A percentile compares a stretch with the other conserved stretches of the same genome.
These are phyloP conservation scores for Antheraea yamamai DNA, from an alignment of 2,888 invertebrate species.

Conservation along the genomic window DNA sequence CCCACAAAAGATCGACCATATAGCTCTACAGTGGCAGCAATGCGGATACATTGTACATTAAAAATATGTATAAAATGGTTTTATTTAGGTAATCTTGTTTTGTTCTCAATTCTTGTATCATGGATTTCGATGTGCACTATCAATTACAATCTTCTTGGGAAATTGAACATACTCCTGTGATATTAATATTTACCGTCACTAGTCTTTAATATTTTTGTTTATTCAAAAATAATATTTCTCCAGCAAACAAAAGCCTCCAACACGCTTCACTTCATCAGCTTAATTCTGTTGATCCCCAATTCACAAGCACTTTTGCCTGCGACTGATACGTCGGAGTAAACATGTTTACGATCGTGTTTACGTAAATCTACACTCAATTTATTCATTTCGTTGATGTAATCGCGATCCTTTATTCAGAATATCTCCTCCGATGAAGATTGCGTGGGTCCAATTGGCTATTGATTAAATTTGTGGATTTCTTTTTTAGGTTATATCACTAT, in stretches of 20 bases:
- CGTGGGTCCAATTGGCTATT: slow-evolving; percentile 22
- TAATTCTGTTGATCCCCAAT: slow-evolving; percentile 4
- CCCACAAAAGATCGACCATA: too few species aligned
- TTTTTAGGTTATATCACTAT: not conserved
- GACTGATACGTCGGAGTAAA: slow-evolving; percentile 32
- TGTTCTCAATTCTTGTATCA: too few species aligned
- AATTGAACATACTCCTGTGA: not conserved
- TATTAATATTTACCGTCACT: not conserved
- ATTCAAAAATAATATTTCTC: not conserved
- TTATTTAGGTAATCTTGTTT: too few species aligned
- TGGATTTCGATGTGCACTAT: not conserved
- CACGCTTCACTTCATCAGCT: slow-evolving; percentile 1
- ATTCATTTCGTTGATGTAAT: slow-evolving; percentile 38
- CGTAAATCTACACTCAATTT: slow-evolving; percentile 36
- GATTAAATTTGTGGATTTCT: slow-evolving; percentile 11
- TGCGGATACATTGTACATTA: too few species aligned
- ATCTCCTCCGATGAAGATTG: slow-evolving; percentile 27
- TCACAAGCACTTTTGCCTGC: not conserved
- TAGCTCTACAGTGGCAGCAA: too few species aligned
- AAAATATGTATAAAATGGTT: too few species aligned
- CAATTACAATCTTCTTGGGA: not conserved
- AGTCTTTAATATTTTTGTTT: not conserved
- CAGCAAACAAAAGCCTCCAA: not conserved
- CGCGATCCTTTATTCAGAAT: slow-evolving; percentile 25
- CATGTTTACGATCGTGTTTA: slow-evolving; percentile 48